These are phyloP conservation scores for Clarias laeviceps DNA, from an alignment of 2,797 vertebrate species.

Conservation along the genomic window DNA sequence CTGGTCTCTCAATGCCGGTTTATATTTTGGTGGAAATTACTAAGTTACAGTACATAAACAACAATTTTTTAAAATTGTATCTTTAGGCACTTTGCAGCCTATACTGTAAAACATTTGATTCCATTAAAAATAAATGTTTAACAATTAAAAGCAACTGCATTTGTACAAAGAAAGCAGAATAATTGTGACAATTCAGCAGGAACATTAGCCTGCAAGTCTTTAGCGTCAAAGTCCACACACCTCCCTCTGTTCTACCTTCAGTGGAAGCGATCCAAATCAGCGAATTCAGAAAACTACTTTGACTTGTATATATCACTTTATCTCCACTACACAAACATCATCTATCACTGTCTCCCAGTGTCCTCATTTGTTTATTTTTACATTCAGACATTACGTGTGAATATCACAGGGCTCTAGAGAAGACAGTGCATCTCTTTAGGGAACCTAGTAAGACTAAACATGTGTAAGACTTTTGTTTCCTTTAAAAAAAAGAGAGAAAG, in stretches of 20 bases:
- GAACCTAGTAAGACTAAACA: slow-evolving; percentile 51
- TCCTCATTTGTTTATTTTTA: slow-evolving; percentile 47
- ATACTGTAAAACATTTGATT: too few species aligned
- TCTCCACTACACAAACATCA: slow-evolving; percentile 52
- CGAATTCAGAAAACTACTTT: slow-evolving; percentile 29
- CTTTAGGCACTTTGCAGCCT: too few species aligned
- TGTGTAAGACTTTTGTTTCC: slow-evolving; percentile 37
- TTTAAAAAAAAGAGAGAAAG: background rate
- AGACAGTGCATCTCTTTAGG: background rate
- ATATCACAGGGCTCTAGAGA: slow-evolving; percentile 31
- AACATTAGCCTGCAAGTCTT: background rate
- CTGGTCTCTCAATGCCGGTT: too few species aligned
- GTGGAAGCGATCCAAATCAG: slow-evolving; percentile 37
- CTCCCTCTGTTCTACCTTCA: background rate
- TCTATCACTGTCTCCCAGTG: slow-evolving; percentile 48
- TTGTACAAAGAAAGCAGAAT: background rate
- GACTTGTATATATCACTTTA: slow-evolving; percentile 50
- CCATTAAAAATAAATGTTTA: background rate
- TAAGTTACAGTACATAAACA: too few species aligned
- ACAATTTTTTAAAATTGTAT: too few species aligned
- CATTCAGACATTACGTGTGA: slow-evolving; percentile 42
- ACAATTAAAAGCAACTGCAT: background rate
- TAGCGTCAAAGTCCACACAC: background rate
- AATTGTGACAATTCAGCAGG: background rate
- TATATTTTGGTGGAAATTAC: too few species aligned